These are phyloP conservation scores for Hetaerina americana DNA, from an alignment of 1,140 invertebrate genomes.

Conservation along the genomic window DNA sequence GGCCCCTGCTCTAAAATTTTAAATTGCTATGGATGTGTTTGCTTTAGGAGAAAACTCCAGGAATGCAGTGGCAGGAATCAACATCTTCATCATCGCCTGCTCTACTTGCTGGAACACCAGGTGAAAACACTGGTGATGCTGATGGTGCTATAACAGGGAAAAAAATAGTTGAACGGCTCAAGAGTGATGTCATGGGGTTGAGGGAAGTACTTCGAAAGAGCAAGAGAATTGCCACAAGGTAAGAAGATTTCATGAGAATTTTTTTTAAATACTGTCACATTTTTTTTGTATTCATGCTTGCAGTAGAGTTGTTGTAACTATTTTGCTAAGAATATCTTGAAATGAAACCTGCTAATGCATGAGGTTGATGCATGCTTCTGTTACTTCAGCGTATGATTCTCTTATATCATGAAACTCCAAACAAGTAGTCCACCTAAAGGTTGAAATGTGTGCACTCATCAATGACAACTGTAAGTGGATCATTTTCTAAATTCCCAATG, in stretches of 20 bases:
- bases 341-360: too few species aligned
- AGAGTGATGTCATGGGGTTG: constrained; percentile 66
- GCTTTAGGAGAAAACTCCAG: background rate
- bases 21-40: too few species aligned
- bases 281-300: background rate
- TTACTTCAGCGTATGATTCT: too few species aligned
- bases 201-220: constrained; percentile 50
- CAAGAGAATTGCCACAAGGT: constrained; percentile 27
- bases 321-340: too few species aligned
- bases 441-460: too few species aligned
- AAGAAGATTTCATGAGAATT: background rate
- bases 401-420: too few species aligned
- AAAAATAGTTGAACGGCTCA: constrained; percentile 60
- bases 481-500: too few species aligned
- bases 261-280: background rate
- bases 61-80: background rate
- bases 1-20: too few species aligned
- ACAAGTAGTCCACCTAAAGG: too few species aligned
- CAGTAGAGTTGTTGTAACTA: too few species aligned
- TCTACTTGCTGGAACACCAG: constrained; percentile 4
- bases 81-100: background rate
- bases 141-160: constrained; percentile 10
- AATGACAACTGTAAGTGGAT: too few species aligned
- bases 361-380: too few species aligned
- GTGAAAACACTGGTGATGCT: background rate